Evolutionary conservation across 1,140 invertebrate genomes (phyloP), one percentile per base, ranked within the genome.

Genomic region (Manduca sexta): DNA sequence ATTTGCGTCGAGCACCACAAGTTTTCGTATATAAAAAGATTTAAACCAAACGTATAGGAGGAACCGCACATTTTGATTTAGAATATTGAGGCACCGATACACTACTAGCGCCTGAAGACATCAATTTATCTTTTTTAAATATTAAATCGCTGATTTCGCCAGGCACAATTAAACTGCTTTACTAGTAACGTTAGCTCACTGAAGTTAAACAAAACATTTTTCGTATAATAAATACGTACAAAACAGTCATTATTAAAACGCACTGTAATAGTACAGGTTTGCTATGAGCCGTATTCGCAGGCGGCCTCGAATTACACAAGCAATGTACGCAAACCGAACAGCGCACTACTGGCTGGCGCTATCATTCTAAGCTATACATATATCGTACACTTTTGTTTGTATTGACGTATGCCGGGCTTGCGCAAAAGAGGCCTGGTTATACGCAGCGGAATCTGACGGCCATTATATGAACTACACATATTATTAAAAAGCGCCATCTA

Each of bases 321-420:
- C 73, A 69, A 57, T 71, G 69, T 72, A 63, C 74, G 76, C 76
- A 74, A 69, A 70, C 78, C 52, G 63, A 61, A 48, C 64, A 39
- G 67, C 74, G 64, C 75, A 69, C 68, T 70, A 76, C 70, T 76
- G 74, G 63, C 67, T 64, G 61, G 52, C 71, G 67, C 69, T 75
- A 64, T 69, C 73, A 71, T 62, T 61, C 56, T 65, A 52, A 56
- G 53, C 66, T 73, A 69, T 74, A 80, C 69, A 68, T 79, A 75
- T 74, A 79, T 53, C 44, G 61, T 63, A 66, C 58, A 52, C 52
- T 64, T 64, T 77, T 82, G 73, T 84, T 81, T 80, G 76, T 82
- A 84, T 84, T 80, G 76, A 84, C 75, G 75, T 81, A 57, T 55
- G 56, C 52, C 46, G 60, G 59, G 58, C 70, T 64, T 79, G 77